These are phyloP conservation scores for Nomada fucata DNA, from an alignment of 2,888 invertebrate species.

Conservation along the genomic window DNA sequence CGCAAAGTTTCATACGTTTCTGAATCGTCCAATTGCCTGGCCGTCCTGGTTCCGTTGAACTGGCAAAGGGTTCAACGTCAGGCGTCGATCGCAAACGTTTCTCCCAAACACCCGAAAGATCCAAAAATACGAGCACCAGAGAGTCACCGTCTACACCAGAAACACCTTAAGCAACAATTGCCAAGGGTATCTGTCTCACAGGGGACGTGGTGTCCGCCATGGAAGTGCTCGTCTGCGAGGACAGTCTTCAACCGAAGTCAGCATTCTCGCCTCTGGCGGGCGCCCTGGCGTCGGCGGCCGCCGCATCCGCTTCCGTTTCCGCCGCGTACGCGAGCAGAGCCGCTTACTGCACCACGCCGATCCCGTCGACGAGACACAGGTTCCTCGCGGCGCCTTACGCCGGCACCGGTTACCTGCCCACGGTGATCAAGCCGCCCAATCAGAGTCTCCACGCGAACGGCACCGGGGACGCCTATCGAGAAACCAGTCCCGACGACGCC, in stretches of 20 bases:
- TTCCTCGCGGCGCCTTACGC: slow-evolving; percentile 93
- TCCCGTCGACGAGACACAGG: slow-evolving; percentile 88
- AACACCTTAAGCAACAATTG: slow-evolving; percentile 10
- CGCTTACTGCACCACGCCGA: slow-evolving; percentile 85
- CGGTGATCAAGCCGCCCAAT: slow-evolving; percentile 87
- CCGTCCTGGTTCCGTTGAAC: too few species aligned
- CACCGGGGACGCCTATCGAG: slow-evolving; percentile 79
- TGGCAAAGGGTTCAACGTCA: too few species aligned
- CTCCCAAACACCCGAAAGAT: too few species aligned
- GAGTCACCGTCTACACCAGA: too few species aligned
- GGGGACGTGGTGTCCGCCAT: slow-evolving; percentile 97
- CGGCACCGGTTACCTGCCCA: slow-evolving; percentile 92
- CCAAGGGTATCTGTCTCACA: slow-evolving; percentile 72
- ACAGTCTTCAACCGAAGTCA: slow-evolving; percentile 87
- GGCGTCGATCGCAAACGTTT: too few species aligned
- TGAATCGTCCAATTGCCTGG: too few species aligned
- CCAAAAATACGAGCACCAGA: too few species aligned
- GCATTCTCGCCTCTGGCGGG: slow-evolving; percentile 92
- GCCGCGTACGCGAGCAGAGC: slow-evolving; percentile 77
- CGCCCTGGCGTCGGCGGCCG: slow-evolving; percentile 81
- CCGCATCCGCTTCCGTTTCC: slow-evolving; percentile 78
- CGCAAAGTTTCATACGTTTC: too few species aligned
- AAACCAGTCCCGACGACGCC: slow-evolving; percentile 81
- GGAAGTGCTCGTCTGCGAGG: slow-evolving; percentile 93
- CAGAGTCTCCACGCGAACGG: slow-evolving; percentile 79